Conservation (phyloP, 2,113 vertebrate species). For the Siniperca knerii region DNA sequence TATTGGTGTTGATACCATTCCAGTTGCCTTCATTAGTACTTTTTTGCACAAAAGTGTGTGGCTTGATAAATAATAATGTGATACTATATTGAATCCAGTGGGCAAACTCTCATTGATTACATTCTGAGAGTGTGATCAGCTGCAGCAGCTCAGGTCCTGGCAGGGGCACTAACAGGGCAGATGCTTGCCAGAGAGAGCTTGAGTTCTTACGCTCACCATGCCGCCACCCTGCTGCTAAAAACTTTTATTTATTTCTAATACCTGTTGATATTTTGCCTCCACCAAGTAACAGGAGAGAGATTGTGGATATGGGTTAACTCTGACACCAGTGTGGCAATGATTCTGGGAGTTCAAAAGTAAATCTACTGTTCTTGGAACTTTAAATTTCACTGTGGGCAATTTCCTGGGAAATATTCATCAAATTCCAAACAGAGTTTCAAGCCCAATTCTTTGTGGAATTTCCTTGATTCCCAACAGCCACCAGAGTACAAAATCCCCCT, state of each 20-base stretch:
- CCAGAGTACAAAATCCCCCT: conserved; percentile 14
- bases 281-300: background rate
- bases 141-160: conserved; percentile 12
- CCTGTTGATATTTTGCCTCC: conserved; percentile 8
- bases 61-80: conserved; percentile 32
- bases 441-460: conserved; percentile 33
- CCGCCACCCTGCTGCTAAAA: background rate
- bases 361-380: conserved; percentile 13
- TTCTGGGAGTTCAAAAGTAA: background rate
- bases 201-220: background rate
- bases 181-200: background rate
- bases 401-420: conserved; percentile 33
- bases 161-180: conserved; percentile 6
- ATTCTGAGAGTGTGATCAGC: background rate
- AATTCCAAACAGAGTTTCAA: conserved; percentile 25
- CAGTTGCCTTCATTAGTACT: too few species aligned
- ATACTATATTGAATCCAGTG: conserved; percentile 15
- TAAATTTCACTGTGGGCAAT: conserved; percentile 30
- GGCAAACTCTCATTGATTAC: conserved; percentile 10
- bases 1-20: background rate
- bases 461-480: conserved; percentile 28
- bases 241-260: background rate
- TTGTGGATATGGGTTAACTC: background rate
- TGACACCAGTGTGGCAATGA: background rate
- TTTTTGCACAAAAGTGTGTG: conserved; percentile 13